Evolutionary conservation across 2,113 vertebrate genomes (phyloP).

Genomic region (Pelvicachromis taeniatus): DNA sequence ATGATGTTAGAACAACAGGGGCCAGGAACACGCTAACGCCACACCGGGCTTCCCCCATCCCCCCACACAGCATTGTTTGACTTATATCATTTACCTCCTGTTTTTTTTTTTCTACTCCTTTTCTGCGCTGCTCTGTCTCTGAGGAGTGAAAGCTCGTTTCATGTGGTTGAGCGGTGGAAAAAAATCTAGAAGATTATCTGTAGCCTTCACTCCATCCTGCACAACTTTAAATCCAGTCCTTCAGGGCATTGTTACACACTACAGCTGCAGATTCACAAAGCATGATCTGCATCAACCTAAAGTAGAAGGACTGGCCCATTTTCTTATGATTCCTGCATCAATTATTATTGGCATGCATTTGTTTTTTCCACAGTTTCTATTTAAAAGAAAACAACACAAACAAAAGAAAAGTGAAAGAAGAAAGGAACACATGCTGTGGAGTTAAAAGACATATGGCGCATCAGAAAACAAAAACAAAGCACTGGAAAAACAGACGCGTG

Average conservation of each 20-base stretch:
- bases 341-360: conserved; percentile 5
- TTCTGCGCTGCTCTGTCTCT: conserved; percentile 15
- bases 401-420: neutral
- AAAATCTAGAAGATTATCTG: neutral
- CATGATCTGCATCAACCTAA: neutral
- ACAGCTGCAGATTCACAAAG: conserved; percentile 35
- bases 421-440: neutral
- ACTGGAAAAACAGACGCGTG: neutral
- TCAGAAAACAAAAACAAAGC: neutral
- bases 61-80: conserved; percentile 4
- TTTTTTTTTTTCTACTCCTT: neutral
- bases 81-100: neutral
- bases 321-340: neutral
- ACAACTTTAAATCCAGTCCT: conserved; percentile 15
- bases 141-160: conserved; percentile 36
- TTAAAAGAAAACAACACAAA: neutral
- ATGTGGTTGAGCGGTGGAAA: conserved; percentile 23
- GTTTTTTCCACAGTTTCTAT: neutral
- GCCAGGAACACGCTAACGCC: conserved; percentile 27
- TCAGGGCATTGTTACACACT: neutral
- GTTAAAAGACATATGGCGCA: neutral
- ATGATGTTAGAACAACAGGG: neutral
- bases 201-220: neutral
- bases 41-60: neutral
- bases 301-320: neutral